Evolutionary conservation across 2,113 vertebrate species (phyloP).

Genomic region (Pimephales promelas): DNA sequence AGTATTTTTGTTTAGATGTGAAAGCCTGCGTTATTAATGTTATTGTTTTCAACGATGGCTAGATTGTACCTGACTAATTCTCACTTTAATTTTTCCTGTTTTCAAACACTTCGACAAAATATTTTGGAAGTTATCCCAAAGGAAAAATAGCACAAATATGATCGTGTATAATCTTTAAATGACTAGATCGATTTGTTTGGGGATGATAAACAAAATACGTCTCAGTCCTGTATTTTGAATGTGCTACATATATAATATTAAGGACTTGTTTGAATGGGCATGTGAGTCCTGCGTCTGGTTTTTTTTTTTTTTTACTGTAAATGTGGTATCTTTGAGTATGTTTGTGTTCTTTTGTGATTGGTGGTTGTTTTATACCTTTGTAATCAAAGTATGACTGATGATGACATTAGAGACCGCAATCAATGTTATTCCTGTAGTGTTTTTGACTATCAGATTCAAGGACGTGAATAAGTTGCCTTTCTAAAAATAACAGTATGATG

Average conservation of each 20-base stretch:
- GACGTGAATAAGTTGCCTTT: conserved; percentile 44
- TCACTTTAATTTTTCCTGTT: conserved; percentile 1
- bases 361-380: conserved; percentile 42
- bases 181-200: background rate
- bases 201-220: conserved; percentile 45
- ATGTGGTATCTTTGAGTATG: conserved; percentile 14
- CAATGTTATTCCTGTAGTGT: conserved; percentile 51
- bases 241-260: conserved; percentile 56
- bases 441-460: conserved; percentile 44
- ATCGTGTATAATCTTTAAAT: background rate
- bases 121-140: background rate
- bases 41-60: background rate
- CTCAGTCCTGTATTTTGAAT: conserved; percentile 64
- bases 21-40: conserved; percentile 5
- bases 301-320: conserved; percentile 35
- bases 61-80: background rate
- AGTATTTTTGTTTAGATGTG: conserved; percentile 12
- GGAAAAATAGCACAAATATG: background rate
- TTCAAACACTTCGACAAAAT: background rate
- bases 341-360: conserved; percentile 21
- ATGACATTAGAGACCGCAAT: conserved; percentile 53
- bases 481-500: background rate
- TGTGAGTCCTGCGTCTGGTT: conserved; percentile 1
- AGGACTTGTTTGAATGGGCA: conserved; percentile 22
- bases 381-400: conserved; percentile 49